Evolutionary conservation across 2,797 vertebrate species (phyloP).

Genomic region (Spatula versicolor): DNA sequence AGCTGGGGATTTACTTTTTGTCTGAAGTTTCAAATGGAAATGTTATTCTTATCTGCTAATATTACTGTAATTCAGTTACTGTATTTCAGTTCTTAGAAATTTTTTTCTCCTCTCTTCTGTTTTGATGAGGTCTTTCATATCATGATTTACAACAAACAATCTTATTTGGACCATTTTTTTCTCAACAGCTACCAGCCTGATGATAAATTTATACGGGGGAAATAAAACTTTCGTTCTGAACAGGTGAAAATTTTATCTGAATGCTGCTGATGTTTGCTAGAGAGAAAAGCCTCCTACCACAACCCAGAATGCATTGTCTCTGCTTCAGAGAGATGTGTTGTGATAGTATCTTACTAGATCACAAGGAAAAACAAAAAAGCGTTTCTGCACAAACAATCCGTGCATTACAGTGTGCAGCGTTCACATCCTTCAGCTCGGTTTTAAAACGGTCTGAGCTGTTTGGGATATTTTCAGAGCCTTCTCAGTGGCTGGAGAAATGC

Average conservation of each 20-base stretch:
- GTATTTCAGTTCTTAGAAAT: neutral
- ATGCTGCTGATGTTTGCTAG: constrained; percentile 22
- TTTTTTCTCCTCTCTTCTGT: neutral
- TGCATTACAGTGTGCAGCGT: fast-evolving
- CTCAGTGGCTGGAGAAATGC: neutral
- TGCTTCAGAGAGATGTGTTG: neutral
- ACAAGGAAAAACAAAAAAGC: neutral
- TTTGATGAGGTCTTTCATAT: neutral
- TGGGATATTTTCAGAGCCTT: neutral
- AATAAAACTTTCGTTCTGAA: constrained; percentile 58
- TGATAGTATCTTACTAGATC: neutral
- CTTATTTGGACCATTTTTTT: neutral
- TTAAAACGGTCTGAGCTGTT: neutral
- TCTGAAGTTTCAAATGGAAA: neutral
- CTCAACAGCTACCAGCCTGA: neutral
- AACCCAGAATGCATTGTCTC: neutral
- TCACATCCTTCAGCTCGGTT: neutral
- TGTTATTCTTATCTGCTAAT: neutral
- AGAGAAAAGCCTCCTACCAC: neutral
- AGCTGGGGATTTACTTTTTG: neutral
- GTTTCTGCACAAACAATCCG: neutral
- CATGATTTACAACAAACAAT: neutral
- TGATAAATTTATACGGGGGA: neutral
- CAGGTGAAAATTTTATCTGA: constrained; percentile 41
- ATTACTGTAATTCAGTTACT: neutral